Percentiles rank a stretch among this genome's conserved stretches.
Conservation (phyloP, 2,113 vertebrate genomes). For the Hepsetus odoe region DNA sequence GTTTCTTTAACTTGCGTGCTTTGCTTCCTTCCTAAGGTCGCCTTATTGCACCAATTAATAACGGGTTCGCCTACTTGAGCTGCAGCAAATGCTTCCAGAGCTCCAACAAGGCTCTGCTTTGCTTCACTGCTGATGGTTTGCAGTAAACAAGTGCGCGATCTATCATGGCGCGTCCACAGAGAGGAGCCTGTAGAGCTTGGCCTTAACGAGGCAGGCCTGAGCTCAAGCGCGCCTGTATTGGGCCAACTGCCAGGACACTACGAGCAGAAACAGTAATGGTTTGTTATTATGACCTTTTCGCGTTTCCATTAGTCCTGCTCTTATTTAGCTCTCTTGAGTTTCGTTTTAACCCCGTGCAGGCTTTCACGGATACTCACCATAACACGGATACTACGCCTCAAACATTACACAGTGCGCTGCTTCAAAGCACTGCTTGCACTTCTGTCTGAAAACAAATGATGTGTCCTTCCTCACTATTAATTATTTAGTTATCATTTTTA, state of each 20-base stretch:
- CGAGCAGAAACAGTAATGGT: constrained; percentile 85
- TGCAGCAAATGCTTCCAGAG: constrained; percentile 73
- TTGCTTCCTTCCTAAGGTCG: constrained; percentile 29
- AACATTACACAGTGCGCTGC: background rate
- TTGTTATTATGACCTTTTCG: constrained; percentile 95
- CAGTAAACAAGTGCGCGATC: constrained; percentile 86
- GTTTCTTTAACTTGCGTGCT: constrained; percentile 28
- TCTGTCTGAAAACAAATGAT: background rate
- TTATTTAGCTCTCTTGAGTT: constrained; percentile 70
- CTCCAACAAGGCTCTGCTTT: constrained; percentile 79
- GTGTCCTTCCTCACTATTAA: too few species aligned
- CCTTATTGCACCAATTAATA: constrained; percentile 55
- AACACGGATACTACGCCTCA: background rate
- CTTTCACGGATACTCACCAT: constrained; percentile 70
- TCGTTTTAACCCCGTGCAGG: constrained; percentile 85
- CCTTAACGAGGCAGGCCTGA: background rate
- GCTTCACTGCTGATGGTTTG: constrained; percentile 79
- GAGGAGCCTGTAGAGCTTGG: constrained; percentile 58
- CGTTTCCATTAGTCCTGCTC: constrained; percentile 92
- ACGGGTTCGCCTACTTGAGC: constrained; percentile 63
- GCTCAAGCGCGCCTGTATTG: constrained; percentile 78
- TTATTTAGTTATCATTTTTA: too few species aligned
- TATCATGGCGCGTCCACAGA: constrained; percentile 78
- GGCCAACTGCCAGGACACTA: constrained; percentile 78
- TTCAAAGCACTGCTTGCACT: background rate